These are phyloP conservation scores for Cataglyphis hispanica DNA, from an alignment of 1,140 invertebrate genomes.

Conservation along the genomic window DNA sequence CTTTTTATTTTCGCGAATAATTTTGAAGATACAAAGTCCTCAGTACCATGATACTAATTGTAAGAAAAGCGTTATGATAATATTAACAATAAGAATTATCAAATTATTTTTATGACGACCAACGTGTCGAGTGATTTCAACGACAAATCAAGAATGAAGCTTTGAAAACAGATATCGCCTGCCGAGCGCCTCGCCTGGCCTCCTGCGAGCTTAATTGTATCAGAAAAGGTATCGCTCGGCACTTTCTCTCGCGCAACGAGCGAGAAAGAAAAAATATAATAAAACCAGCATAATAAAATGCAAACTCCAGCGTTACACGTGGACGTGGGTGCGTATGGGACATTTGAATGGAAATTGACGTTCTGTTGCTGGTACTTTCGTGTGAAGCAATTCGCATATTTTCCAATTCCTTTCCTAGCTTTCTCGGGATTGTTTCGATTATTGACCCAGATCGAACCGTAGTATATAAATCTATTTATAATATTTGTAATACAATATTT, in stretches of 20 bases:
- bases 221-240: slow-evolving; percentile 62
- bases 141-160: slow-evolving; percentile 1
- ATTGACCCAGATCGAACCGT: neutral
- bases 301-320: slow-evolving; percentile 14
- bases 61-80: neutral
- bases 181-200: neutral
- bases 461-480: slow-evolving; percentile 12
- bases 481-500: no score
- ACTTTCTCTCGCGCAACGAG: slow-evolving; percentile 58
- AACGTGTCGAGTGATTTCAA: slow-evolving; percentile 9
- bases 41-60: no score
- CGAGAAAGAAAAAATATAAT: slow-evolving; percentile 36
- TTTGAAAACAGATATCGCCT: slow-evolving; percentile 16
- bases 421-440: slow-evolving; percentile 30
- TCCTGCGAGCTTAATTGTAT: slow-evolving; percentile 57
- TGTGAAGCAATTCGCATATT: neutral
- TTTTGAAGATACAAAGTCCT: no score
- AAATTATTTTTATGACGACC: neutral
- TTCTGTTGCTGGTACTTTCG: slow-evolving; percentile 28
- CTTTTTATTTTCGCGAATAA: no score
- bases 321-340: slow-evolving; percentile 3
- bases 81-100: neutral
- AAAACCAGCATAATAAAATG: slow-evolving; percentile 34
- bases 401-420: slow-evolving; percentile 19
- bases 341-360: slow-evolving; percentile 28